Base-by-base conservation (phyloP, 1,140 invertebrate genomes). In the Macrosteles quadrilineatus region DNA sequence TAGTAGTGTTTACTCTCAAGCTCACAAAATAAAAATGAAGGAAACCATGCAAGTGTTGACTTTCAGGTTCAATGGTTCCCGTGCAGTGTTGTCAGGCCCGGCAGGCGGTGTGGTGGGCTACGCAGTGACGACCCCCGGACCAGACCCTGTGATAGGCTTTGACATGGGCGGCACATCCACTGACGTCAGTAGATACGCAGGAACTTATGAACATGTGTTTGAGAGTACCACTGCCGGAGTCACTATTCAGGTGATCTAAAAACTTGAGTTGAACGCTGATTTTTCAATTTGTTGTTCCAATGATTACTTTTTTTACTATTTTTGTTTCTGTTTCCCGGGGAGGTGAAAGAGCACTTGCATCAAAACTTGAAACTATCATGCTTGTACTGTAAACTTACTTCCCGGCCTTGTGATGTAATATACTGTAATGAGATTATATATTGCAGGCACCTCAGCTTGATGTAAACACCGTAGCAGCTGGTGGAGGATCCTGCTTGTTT, bases 91-190 rank as follows among this genome's bases (percentile, higher is more conserved):
- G 17, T 98, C 96, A 1, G 98, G 98, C 0, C 98, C 98, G 1
- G 98, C 98, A 1, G 98, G 98, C 2, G 98, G 97, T 9, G 97
- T 99, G 1, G 95, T 98, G 23, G 96, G 97, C 1, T 98, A 98
- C 79, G 94, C 96, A 0, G 84, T 91, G 74, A 99, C 97, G 1
- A 95, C 95, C 19, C 69, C 72, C 27, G 50, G 45, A 6, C n/a
- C 69, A 32, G 64, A 73, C 29, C 95, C 98, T 29, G 87, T 96
- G 0, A 95, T 96, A 74, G 93, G 98, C 19, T 98, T 99, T 83
- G 98, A 99, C 80, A 99, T 99, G 98, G 98, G 98, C 64, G 98
- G 98, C 3, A 99, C 98, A 1, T 98, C 96, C 0, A 99, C 98
- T 0, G 98, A 99, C 84, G 96, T 99, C 3, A 97, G 95, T 69